A percentile compares a stretch with the other conserved stretches of the same genome.
These are phyloP conservation scores for Sarcophaga carnaria DNA, from an alignment of 2,888 invertebrate species.

Conservation along the genomic window DNA sequence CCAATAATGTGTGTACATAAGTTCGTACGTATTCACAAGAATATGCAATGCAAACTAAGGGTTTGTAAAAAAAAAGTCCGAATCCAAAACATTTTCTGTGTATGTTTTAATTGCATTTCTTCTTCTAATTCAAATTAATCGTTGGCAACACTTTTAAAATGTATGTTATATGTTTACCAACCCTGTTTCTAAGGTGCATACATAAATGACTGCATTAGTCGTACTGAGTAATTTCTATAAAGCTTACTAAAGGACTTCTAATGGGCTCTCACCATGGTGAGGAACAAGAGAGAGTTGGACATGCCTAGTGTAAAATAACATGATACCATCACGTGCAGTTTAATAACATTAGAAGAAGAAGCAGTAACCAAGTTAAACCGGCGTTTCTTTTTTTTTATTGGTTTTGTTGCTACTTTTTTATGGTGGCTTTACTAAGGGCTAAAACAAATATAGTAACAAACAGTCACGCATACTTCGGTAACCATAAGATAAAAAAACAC, in stretches of 20 bases:
- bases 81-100: no score
- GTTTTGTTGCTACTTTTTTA: neutral
- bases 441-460: neutral
- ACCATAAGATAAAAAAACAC: slow-evolving; percentile 1
- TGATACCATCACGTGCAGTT: slow-evolving; percentile 40
- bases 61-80: no score
- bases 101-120: no score
- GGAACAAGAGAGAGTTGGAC: neutral
- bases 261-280: neutral
- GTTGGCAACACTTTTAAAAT: no score
- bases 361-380: neutral
- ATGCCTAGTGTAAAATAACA: neutral
- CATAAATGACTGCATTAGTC: no score
- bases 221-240: no score
- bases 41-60: no score
- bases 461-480: neutral
- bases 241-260: neutral
- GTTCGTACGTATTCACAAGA: no score
- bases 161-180: no score
- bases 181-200: no score
- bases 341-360: slow-evolving; percentile 39
- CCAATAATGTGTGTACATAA: no score
- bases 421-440: neutral
- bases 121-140: no score
- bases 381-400: neutral